phyloP scores from a whole-genome alignment of 2,113 vertebrate species.

The Coryphaenoides rupestris region DNA sequence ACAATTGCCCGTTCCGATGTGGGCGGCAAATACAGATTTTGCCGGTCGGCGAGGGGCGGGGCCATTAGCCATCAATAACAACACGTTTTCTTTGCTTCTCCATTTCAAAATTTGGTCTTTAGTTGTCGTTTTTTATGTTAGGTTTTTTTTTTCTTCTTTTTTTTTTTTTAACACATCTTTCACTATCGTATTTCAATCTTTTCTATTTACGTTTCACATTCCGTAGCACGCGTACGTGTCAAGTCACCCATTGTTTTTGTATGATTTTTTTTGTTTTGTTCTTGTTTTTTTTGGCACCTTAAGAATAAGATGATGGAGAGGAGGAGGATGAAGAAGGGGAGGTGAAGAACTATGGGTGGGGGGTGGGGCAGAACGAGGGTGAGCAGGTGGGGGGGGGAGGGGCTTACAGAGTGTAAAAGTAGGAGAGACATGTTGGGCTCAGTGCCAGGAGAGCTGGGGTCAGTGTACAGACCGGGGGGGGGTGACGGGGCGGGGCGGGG shows the following conservation, averaged over 20 bases:
- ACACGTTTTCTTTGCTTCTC: constrained; percentile 15
- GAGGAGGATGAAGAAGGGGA: constrained; percentile 30
- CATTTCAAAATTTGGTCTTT: no score
- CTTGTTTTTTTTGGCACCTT: constrained; percentile 88
- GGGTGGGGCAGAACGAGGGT: neutral
- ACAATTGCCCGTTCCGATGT: neutral
- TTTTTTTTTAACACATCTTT: no score
- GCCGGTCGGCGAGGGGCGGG: constrained; percentile 7
- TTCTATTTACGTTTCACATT: constrained; percentile 21
- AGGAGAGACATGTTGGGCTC: constrained; percentile 33
- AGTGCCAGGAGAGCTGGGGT: constrained; percentile 40
- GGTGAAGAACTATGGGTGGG: constrained; percentile 35
- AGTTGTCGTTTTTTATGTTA: constrained; percentile 8
- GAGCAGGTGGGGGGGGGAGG: no score
- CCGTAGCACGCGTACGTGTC: neutral
- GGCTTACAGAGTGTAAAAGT: constrained; percentile 15
- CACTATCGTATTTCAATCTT: constrained; percentile 42
- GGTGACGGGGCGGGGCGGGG: constrained; percentile 52
- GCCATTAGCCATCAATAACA: constrained; percentile 4
- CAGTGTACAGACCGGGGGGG: constrained; percentile 22
- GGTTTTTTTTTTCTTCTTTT: constrained; percentile 46
- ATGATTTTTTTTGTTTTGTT: constrained; percentile 42
- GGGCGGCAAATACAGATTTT: neutral
- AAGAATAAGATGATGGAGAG: constrained; percentile 63
- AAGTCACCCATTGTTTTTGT: neutral